Evolutionary conservation across 2,888 invertebrate species (phyloP), one percentile per base, ranked within the genome.

Genomic region (Lacanobia oleracea): DNA sequence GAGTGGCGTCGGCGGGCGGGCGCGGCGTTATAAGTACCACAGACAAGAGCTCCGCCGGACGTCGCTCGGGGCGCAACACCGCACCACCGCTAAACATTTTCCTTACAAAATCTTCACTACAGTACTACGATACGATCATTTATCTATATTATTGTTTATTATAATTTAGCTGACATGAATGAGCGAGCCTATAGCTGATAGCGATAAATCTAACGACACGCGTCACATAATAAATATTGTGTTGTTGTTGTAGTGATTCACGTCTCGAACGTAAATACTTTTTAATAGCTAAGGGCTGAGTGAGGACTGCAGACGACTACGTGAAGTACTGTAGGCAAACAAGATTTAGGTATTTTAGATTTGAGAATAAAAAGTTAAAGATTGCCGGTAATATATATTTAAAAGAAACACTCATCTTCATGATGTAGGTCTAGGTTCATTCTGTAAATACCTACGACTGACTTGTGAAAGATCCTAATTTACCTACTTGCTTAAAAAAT

Each of bases 1-100:
- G 89, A 93, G 90, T 94, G 93, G 82, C 91, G 87, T 67, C 81
- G 86, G 85, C 87, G 86, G 74, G 83, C 80, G 82, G 86, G 79
- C 82, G 82, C 84, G 82, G 80, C 84, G 82, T 74, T 89, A 87
- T 91, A 91, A 84, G 88, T 89, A 89, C 82, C 57, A 63, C 72
- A 53, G 75, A 77, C 72, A 79, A 85, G 83, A 84, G 82, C 82
- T 82, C 86, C 74, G 78, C 75, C 75, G 12, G 61, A 78, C 79
- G 72, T 72, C 71, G 68, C 57, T 12, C 59, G 54, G 54, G 27
- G 27, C 18, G n/a, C 68, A 75, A 61, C 72, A 77, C 77, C 53
- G 66, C 33, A n/a, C 57, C 56, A 74, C 71, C 68, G 74, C 62
- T 65, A 78, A 67, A 70, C 61, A 78, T 78, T 85, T 82, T 72